These are phyloP conservation scores for Apotomis turbidana DNA, from an alignment of 2,888 invertebrate species.

Conservation along the genomic window DNA sequence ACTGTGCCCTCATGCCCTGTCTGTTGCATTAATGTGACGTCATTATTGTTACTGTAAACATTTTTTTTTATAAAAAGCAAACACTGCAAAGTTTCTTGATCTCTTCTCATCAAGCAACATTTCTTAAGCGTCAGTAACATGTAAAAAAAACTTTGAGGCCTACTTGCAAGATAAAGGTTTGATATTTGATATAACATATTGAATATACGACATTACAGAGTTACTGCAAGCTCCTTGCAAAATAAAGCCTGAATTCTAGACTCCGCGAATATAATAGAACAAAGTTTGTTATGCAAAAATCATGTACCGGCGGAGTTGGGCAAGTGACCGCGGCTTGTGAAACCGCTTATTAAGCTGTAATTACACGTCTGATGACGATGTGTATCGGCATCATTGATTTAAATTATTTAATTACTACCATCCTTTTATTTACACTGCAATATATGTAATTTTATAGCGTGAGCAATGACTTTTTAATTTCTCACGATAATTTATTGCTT, in stretches of 20 bases:
- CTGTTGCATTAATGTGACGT: no score
- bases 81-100: no score
- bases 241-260: background rate
- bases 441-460: constrained; percentile 20
- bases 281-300: constrained; percentile 16
- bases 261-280: background rate
- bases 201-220: no score
- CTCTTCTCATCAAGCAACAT: no score
- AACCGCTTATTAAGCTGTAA: constrained; percentile 24
- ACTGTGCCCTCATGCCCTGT: no score
- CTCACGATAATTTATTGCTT: background rate
- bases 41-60: no score
- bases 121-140: no score
- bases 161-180: no score
- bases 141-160: no score
- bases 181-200: no score
- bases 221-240: background rate
- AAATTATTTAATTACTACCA: constrained; percentile 33
- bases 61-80: no score
- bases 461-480: constrained; percentile 1
- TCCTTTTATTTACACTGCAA: constrained; percentile 15
- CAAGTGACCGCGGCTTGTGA: constrained; percentile 9
- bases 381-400: constrained; percentile 27
- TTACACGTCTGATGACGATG: constrained; percentile 10
- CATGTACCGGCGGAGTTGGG: background rate